phyloP scores from a whole-genome alignment of 2,888 invertebrate genomes.

The Folsomia manolachei region DNA sequence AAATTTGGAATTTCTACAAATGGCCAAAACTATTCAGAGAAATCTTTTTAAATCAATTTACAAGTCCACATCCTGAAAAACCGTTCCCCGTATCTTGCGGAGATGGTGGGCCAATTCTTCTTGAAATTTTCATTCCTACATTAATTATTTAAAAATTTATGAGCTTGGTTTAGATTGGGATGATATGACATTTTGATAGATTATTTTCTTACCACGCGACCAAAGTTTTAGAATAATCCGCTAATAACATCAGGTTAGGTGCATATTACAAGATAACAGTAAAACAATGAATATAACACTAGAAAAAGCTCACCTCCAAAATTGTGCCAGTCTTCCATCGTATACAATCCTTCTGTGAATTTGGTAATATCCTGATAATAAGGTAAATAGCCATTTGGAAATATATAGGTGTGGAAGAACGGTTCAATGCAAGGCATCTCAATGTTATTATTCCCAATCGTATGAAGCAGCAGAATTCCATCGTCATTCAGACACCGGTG shows the following conservation, averaged over 20 bases:
- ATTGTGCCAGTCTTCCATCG: constrained; percentile 36
- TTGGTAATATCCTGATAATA: constrained; percentile 25
- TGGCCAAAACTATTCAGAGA: background rate
- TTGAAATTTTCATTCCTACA: constrained; percentile 28
- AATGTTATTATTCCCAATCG: constrained; percentile 30
- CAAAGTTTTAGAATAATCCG: constrained; percentile 31
- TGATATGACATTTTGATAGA: too few species aligned
- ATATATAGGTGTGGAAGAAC: constrained; percentile 29
- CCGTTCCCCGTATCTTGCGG: constrained; percentile 29
- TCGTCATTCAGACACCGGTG: constrained; percentile 34
- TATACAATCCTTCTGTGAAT: constrained; percentile 24
- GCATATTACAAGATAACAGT: too few species aligned
- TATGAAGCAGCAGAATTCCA: constrained; percentile 31
- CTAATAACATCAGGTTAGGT: too few species aligned
- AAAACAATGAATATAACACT: too few species aligned
- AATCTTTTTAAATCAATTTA: too few species aligned
- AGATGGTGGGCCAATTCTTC: constrained; percentile 25
- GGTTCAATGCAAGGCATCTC: constrained; percentile 20
- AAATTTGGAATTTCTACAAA: background rate
- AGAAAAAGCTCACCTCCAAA: constrained; percentile 7
- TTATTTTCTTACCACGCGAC: constrained; percentile 29
- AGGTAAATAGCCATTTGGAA: constrained; percentile 31
- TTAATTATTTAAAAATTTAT: too few species aligned
- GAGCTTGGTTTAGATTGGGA: too few species aligned
- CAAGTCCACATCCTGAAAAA: constrained; percentile 34